Conservation (phyloP, 2,888 invertebrate species). For the Oegoconia quadripuncta region DNA sequence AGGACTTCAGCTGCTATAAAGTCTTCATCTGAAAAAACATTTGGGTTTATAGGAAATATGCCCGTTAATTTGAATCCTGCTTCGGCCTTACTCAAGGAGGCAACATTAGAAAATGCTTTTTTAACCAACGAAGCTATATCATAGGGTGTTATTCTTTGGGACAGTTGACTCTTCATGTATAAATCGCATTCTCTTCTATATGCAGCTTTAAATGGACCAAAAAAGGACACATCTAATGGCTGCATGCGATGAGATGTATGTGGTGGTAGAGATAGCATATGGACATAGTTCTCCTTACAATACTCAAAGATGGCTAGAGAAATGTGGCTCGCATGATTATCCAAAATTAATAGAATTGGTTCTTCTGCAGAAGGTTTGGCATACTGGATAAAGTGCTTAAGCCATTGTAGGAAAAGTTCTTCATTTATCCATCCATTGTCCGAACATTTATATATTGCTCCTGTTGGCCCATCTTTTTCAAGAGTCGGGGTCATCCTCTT, state of each 20-base stretch:
- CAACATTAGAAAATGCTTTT: slow-evolving; percentile 11
- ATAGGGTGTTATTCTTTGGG: slow-evolving; percentile 7
- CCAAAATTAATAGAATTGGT: slow-evolving; percentile 30
- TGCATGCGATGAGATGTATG: slow-evolving; percentile 27
- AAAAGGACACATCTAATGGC: slow-evolving; percentile 24
- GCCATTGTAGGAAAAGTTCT: no score
- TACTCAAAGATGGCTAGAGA: slow-evolving; percentile 22
- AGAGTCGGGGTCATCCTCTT: no score
- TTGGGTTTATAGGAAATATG: slow-evolving; percentile 19
- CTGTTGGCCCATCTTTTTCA: no score
- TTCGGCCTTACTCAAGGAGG: slow-evolving; percentile 10
- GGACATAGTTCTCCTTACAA: slow-evolving; percentile 22
- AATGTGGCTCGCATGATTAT: slow-evolving; percentile 33
- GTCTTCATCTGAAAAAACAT: slow-evolving; percentile 23
- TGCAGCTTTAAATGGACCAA: slow-evolving; percentile 14
- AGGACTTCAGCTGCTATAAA: slow-evolving; percentile 15
- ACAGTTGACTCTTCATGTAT: slow-evolving; percentile 1
- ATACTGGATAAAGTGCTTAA: slow-evolving; percentile 29
- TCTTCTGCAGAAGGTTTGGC: slow-evolving; percentile 22
- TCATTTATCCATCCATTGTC: not conserved
- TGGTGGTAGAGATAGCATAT: slow-evolving; percentile 26
- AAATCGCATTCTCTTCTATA: slow-evolving; percentile 11
- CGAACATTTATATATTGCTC: no score
- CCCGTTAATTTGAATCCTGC: slow-evolving; percentile 9
- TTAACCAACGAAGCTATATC: slow-evolving; percentile 13